Conservation (phyloP, 1,140 invertebrate species). For the Cotesia glomerata region DNA sequence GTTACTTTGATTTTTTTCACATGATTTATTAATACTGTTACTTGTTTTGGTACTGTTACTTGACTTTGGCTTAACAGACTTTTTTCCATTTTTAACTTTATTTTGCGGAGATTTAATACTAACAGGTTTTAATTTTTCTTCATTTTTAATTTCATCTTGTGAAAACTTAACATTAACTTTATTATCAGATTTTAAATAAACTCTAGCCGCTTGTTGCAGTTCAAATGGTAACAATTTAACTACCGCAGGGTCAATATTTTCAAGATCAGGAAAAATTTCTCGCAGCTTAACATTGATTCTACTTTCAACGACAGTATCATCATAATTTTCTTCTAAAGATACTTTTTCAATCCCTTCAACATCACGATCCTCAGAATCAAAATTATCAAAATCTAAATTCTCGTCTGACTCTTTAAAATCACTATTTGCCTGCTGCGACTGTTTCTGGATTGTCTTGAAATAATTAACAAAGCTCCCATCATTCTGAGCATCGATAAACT, state of each 20-base stretch:
- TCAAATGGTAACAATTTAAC: slow-evolving; percentile 52
- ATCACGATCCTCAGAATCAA: neutral
- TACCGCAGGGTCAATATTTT: slow-evolving; percentile 55
- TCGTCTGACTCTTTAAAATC: neutral
- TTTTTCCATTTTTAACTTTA: slow-evolving; percentile 7
- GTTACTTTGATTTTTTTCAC: slow-evolving; percentile 29
- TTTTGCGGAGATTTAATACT: slow-evolving; percentile 13
- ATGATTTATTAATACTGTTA: neutral
- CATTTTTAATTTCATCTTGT: slow-evolving; percentile 32
- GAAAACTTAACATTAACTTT: slow-evolving; percentile 24
- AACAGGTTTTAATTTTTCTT: slow-evolving; percentile 16
- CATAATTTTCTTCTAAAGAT: neutral
- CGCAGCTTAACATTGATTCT: slow-evolving; percentile 35
- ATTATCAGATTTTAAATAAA: slow-evolving; percentile 43
- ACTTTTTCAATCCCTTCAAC: neutral
- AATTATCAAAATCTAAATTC: slow-evolving; percentile 1
- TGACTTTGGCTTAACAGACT: slow-evolving; percentile 31
- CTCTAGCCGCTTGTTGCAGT: slow-evolving; percentile 53
- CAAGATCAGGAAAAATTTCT: slow-evolving; percentile 63
- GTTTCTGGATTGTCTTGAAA: slow-evolving; percentile 58
- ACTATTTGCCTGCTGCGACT: neutral
- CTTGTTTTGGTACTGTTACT: slow-evolving; percentile 10
- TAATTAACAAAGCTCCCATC: slow-evolving; percentile 68
- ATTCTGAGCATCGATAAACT: slow-evolving; percentile 74
- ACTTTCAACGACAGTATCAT: slow-evolving; percentile 31